Conservation (phyloP, 2,888 invertebrate species). For the Caenorhabditis imperialis region DNA sequence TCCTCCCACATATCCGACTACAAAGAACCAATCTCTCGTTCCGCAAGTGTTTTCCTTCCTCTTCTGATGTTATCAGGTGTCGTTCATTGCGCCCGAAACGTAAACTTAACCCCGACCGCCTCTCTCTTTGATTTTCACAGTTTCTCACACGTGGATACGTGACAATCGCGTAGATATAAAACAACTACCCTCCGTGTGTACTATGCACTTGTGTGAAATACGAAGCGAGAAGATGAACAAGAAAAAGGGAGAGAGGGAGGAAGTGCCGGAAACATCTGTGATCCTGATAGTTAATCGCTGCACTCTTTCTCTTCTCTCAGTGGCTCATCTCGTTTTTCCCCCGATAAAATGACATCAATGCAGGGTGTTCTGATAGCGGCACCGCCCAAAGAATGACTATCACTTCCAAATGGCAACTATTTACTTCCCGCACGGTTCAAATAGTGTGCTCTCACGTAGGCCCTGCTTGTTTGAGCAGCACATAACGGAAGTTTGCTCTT, state of each 20-base stretch:
- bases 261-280: constrained; percentile 6
- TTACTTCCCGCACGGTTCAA: constrained; percentile 21
- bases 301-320: no score
- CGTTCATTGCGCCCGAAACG: constrained; percentile 23
- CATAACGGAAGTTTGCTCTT: constrained; percentile 15
- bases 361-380: background rate
- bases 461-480: constrained; percentile 18
- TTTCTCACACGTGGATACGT: constrained; percentile 32
- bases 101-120: constrained; percentile 39
- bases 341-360: constrained; percentile 12
- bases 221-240: constrained; percentile 16
- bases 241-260: background rate
- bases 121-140: constrained; percentile 5
- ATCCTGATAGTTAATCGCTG: constrained; percentile 4
- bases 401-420: constrained; percentile 17
- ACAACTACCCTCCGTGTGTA: constrained; percentile 17
- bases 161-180: constrained; percentile 10
- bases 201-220: constrained; percentile 45
- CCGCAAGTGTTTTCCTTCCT: background rate
- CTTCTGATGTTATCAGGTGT: background rate
- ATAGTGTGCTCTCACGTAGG: constrained; percentile 37
- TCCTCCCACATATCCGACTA: background rate
- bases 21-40: constrained; percentile 21
- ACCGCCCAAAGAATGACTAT: constrained; percentile 11
- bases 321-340: background rate